These are phyloP conservation scores for Amblyopsis hoosieri DNA, from an alignment of 2,797 vertebrate species.

Conservation along the genomic window DNA sequence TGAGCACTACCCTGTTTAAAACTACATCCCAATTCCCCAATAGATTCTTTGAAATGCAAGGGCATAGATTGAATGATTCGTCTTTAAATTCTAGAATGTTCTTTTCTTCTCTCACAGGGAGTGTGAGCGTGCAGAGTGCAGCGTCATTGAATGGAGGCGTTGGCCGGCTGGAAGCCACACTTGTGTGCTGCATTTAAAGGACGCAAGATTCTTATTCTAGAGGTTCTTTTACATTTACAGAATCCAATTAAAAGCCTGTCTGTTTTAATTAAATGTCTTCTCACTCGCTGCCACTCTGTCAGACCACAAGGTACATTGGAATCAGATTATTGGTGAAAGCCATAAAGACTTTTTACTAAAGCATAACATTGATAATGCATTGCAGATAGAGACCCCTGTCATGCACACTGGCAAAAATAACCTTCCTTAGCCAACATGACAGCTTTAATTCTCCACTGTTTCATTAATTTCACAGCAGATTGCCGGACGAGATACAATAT, in stretches of 20 bases:
- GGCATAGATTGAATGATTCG: slow-evolving; percentile 48
- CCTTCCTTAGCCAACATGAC: slow-evolving; percentile 72
- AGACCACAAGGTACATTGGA: slow-evolving; percentile 81
- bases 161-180: slow-evolving; percentile 70
- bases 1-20: slow-evolving; percentile 60
- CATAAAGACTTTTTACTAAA: slow-evolving; percentile 70
- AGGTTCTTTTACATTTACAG: slow-evolving; percentile 81
- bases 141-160: slow-evolving; percentile 62
- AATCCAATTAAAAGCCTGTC: slow-evolving; percentile 83
- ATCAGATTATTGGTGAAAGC: slow-evolving; percentile 79
- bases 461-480: slow-evolving; percentile 85
- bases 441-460: slow-evolving; percentile 74
- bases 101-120: slow-evolving; percentile 30
- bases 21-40: slow-evolving; percentile 59
- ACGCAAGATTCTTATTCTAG: slow-evolving; percentile 72
- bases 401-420: slow-evolving; percentile 67
- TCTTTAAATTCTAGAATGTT: slow-evolving; percentile 60
- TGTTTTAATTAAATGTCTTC: slow-evolving; percentile 81
- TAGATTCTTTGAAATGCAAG: slow-evolving; percentile 73
- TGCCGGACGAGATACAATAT: slow-evolving; percentile 81
- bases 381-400: slow-evolving; percentile 76
- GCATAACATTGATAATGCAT: slow-evolving; percentile 72
- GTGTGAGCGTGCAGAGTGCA: slow-evolving; percentile 21
- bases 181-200: slow-evolving; percentile 71
- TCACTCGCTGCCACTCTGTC: slow-evolving; percentile 71